Evolutionary conservation across 92 coral and sea anemone genomes (phyloP), one percentile per base, ranked within the genome.

Genomic region (Actinostola sp.): DNA sequence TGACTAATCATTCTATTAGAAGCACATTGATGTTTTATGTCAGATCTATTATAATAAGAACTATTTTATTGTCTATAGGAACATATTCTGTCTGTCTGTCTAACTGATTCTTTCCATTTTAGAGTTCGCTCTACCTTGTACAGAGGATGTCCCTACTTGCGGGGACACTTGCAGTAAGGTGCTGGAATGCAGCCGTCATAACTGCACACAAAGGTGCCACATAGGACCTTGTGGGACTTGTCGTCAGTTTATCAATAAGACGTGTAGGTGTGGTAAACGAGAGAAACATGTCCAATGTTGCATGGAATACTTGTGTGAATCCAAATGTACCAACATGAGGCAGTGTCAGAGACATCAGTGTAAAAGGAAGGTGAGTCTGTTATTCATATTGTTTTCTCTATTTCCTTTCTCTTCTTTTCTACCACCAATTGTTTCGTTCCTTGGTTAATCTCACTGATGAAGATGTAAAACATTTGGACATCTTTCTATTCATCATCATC

Each of bases 321-420:
- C 81, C 35, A 94, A 94, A 39, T 94, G 98, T 48, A 72, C 70
- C 9, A 85, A 86, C 46, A 76, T 88, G 91, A 88, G 90, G 61
- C 91, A 86, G 36, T 94, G 98, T 66, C 68, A 80, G 62, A 87
- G 98, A 17, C 98, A 94, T 74, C 97, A 75, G 39, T 94, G 98
- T 56, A 92, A 89, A 45, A 75, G 92, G 25, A 94, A 94, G 92
- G 98, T 89, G 32, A 14, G 74, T n/a, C 10, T 30, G 29, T 11
- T 20, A 14, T 62, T 35, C 29, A 25, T 24, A n/a, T 28, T 16
- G 17, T 44, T 27, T 23, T 48, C 27, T 43, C n/a, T n/a, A n/a
- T n/a, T n/a, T n/a, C n/a, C n/a, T n/a, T n/a, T n/a, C n/a, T n/a
- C n/a, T n/a, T n/a, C n/a, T n/a, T n/a, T n/a, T n/a, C n/a, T n/a